Evolutionary conservation across 1,140 invertebrate species (phyloP), one percentile per base, ranked within the genome.

Genomic region (Macrobrachium rosenbergii): DNA sequence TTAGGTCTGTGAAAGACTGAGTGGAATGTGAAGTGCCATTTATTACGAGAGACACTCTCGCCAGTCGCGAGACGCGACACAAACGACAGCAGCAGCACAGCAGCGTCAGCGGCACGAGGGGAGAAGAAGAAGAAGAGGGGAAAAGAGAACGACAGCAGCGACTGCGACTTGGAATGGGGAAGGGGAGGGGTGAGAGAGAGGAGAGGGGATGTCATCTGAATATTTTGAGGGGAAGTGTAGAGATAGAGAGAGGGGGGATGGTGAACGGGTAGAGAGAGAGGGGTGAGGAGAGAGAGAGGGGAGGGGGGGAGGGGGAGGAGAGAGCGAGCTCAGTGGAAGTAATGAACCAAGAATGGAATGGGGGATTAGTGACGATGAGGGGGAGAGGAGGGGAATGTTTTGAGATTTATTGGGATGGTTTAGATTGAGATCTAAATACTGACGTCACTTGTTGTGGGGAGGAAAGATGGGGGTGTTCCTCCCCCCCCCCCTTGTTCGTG

Each of bases 251-350:
- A 21, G 45, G 7, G 21, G 23, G 17, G 23, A 28, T 75, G 21
- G 69, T 10, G 43, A 37, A 5, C 2, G 3, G 5, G 0, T 76
- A 5, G 37, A 19, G 37, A 14, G 72, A 37, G 21, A 23, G 37
- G 28, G n/a, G n/a, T n/a, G n/a, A n/a, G n/a, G n/a, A 43, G 28
- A 77, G 19, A 19, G 14, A 52, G 37, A 37, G 23, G 23, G 17
- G 37, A 45, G 75, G 23, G 75, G 12, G 43, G 19, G 75, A 45
- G 43, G 19, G 75, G 16, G 75, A 52, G 75, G 75, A 52, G 75
- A 77, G 75, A 52, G 75, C 43, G 75, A 77, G 37, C n/a, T n/a
- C 75, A 77, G 75, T 21, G 75, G 43, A 58, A 58, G 59, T 58
- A 77, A 77, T 45, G 75, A 58, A 58, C 75, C 52, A 75, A n/a